Conservation (phyloP, 2,888 invertebrate species). For the Cartodere bifasciata region DNA sequence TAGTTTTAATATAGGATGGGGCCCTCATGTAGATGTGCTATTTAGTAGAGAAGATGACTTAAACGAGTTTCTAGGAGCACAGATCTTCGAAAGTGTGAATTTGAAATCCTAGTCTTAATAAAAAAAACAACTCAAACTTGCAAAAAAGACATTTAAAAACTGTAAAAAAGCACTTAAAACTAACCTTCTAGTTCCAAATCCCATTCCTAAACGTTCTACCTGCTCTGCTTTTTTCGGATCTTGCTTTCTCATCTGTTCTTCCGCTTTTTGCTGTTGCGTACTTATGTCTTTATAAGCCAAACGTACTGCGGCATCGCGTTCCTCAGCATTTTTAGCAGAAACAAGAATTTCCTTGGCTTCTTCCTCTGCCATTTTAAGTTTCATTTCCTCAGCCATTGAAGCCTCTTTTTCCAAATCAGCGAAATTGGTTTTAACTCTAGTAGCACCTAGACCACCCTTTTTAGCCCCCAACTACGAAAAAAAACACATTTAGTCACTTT, state of each 20-base stretch:
- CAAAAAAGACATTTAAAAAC: no score
- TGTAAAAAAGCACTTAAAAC: slow-evolving; percentile 13
- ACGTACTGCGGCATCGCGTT: slow-evolving; percentile 51
- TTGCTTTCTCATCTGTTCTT: slow-evolving; percentile 54
- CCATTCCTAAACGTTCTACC: slow-evolving; percentile 90
- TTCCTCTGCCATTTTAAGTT: slow-evolving; percentile 32
- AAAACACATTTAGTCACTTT: slow-evolving; percentile 8
- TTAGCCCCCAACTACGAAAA: slow-evolving; percentile 64
- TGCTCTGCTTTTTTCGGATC: slow-evolving; percentile 80
- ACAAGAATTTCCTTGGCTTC: slow-evolving; percentile 31
- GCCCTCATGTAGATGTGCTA: no score
- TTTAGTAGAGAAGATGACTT: no score
- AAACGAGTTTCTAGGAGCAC: no score
- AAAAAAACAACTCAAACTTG: no score
- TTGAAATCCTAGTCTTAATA: no score
- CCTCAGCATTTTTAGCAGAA: slow-evolving; percentile 53
- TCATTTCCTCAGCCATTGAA: slow-evolving; percentile 65
- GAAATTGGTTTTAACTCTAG: slow-evolving; percentile 88
- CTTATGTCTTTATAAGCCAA: slow-evolving; percentile 70
- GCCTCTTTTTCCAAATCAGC: slow-evolving; percentile 89
- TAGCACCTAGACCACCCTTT: slow-evolving; percentile 86
- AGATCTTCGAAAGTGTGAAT: no score
- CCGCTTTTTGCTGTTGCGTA: slow-evolving; percentile 50
- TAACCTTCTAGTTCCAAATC: slow-evolving; percentile 47
- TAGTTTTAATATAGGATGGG: no score